Base-by-base conservation (phyloP, 2,888 invertebrate genomes). In the Phania funesta region DNA sequence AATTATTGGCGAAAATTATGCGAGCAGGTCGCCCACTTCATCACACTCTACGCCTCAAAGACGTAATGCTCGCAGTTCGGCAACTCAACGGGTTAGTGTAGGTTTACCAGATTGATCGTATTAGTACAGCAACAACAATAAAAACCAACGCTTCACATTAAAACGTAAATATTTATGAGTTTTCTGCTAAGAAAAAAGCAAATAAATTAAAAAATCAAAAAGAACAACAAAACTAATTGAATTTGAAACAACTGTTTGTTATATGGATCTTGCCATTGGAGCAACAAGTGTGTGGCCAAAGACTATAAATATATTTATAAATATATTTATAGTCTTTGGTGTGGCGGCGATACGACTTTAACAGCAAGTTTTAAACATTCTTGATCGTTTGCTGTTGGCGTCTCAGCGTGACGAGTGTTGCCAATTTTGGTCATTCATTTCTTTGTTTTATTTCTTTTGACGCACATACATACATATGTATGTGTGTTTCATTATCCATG, bases 11-110 rank as follows among this genome's bases (percentile, higher is more conserved):
- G 87, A 86, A 79, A 87, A 83, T 58, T 85, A 81, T 74, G 79
- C 83, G 44, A 64, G 85, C 26, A 73, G 67, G 68, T 85, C 88
- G 67, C 79, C 85, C 58, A 77, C 82, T 41, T 73, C 83, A 35
- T 13, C 58, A 38, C 64, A 83, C 54, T 60, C 85, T 60, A 78
- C 84, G 83, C 62, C 76, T 76, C 58, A 80, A 22, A 85, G 83
- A 41, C 86, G 86, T 62, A 86, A 83, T 70, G 86, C 86, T 58
- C 90, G 89, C 78, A 89, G 87, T 81, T 86, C 87, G 3, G 90
- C 90, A 56, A 86, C 87, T 64, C 88, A 86, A 84, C 87, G 90
- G 22, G 86, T 90, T 67, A 91, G 87, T 85, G 91, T 90, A 85
- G 90, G 91, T 7, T 85, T 90, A 83, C 90, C 90, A 44, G 90